phyloP scores from a whole-genome alignment of 2,113 vertebrate genomes.

The Mohoua ochrocephala region DNA sequence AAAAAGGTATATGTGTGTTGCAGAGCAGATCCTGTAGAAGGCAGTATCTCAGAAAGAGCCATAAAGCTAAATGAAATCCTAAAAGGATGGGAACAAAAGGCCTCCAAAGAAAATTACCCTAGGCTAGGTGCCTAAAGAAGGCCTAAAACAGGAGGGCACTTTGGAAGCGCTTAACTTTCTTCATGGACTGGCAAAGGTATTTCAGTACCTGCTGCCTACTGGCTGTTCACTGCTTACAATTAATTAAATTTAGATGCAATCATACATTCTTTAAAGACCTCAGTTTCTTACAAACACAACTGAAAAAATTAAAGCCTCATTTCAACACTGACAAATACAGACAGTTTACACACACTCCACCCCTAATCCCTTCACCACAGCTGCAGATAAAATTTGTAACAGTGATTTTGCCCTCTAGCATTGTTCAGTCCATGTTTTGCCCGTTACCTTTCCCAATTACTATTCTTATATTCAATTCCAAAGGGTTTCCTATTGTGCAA shows the following conservation, averaged over 20 bases:
- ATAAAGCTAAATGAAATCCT: not conserved
- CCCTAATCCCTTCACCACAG: not conserved
- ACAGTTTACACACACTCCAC: not conserved
- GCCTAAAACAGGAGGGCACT: not conserved
- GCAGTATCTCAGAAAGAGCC: not conserved
- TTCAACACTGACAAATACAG: not conserved
- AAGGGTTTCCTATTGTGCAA: not conserved
- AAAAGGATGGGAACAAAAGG: not conserved
- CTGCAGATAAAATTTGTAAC: not conserved
- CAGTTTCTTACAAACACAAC: not conserved
- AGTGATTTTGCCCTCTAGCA: not conserved
- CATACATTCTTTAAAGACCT: not conserved
- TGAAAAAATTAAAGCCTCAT: not conserved
- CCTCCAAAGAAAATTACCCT: not conserved
- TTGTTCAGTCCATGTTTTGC: not conserved
- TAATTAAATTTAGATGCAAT: not conserved
- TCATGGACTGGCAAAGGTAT: not conserved
- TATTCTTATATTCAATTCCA: not conserved
- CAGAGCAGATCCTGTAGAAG: not conserved
- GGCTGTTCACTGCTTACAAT: not conserved
- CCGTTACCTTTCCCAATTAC: not conserved
- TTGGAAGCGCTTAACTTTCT: not conserved
- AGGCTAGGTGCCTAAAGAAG: not conserved
- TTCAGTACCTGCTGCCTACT: not conserved
- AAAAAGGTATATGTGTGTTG: not conserved